phyloP scores from a whole-genome alignment of 1,140 invertebrate species.

The Caenorhabditis brenneri region DNA sequence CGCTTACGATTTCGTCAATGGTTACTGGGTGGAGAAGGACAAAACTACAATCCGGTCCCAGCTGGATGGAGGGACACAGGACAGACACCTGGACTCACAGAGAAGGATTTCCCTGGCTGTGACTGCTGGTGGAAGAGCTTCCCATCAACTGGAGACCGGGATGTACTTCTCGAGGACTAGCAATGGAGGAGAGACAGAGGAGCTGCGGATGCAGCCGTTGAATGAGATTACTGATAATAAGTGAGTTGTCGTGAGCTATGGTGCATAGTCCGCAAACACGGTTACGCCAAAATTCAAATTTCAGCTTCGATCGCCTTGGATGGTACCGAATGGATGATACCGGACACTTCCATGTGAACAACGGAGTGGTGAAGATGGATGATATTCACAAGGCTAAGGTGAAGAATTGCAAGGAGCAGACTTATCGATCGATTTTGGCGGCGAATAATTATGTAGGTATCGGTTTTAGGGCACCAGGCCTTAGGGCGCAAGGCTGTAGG shows the following conservation, averaged over 20 bases:
- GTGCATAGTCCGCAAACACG: constrained; percentile 42
- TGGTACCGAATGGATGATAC: constrained; percentile 52
- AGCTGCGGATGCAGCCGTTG: constrained; percentile 51
- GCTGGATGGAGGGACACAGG: constrained; percentile 56
- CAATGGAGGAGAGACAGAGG: constrained; percentile 53
- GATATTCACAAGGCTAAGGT: constrained; percentile 55
- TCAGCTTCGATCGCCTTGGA: constrained; percentile 56
- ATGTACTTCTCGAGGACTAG: constrained; percentile 57
- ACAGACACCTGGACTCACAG: constrained; percentile 47
- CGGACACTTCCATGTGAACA: constrained; percentile 54
- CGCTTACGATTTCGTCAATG: constrained; percentile 51
- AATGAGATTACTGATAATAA: constrained; percentile 58
- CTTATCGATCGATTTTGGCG: constrained; percentile 45
- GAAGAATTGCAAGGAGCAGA: constrained; percentile 56
- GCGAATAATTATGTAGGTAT: constrained; percentile 54
- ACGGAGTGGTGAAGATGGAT: constrained; percentile 52
- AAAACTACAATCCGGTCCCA: constrained; percentile 52
- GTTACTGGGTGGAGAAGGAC: constrained; percentile 52
- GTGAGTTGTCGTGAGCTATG: constrained; percentile 51
- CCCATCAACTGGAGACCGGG: constrained; percentile 55
- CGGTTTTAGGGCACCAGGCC: too few relatives aligned
- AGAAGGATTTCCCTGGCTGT: constrained; percentile 50
- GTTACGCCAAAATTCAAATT: not conserved
- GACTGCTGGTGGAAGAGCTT: constrained; percentile 53
- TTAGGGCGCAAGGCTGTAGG: too few relatives aligned